Base-by-base conservation (phyloP, 2,113 vertebrate species). In the Sander lucioperca region DNA sequence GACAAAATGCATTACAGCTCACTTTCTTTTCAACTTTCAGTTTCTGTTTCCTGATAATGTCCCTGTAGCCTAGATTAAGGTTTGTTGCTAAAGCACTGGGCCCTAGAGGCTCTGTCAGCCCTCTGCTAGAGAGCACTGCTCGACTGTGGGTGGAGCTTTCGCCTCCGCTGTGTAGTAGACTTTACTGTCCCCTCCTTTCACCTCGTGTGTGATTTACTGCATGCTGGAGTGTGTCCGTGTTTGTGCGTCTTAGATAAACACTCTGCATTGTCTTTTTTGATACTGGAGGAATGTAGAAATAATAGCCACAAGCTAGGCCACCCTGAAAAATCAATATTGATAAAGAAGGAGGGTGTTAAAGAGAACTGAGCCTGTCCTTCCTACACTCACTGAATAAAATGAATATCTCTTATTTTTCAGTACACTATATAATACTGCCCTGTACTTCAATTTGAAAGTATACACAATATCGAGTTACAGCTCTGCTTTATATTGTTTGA, bases 131-230 rank as follows among this genome's bases (percentile, higher is more conserved):
- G 81, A 88, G 65, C 82, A 80, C 80, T 77, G 83, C 76, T 80
- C 7, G 4, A 9, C 77, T 78, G 50, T 68, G 74, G 74, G 83
- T 33, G 80, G 81, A 87, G 87, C 81, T 71, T 71, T 71, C 23
- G 8, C 27, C 67, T 84, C 77, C 77, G 77, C 72, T 88, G 59
- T 77, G 66, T 51, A 27, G 16, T 80, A 51, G 74, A 75, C 30
- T 50, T 58, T 53, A 33, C 69, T 77, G 65, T 84, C 74, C 67
- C 65, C 83, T 84, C 74, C 78, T 61, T 73, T 76, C 66, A 57
- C 43, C 63, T 56, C n/a, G 56, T 23, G 64, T 86, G 64, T 86
- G 64, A 88, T 90, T 86, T 85, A 82, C 82, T 89, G 85, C 83
- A 81, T 91, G 90, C 80, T 51, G 36, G 63, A 23, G 65, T 33